Evolutionary conservation across 1,140 invertebrate genomes (phyloP), one percentile per base, ranked within the genome.

Genomic region (Dryas iulia): DNA sequence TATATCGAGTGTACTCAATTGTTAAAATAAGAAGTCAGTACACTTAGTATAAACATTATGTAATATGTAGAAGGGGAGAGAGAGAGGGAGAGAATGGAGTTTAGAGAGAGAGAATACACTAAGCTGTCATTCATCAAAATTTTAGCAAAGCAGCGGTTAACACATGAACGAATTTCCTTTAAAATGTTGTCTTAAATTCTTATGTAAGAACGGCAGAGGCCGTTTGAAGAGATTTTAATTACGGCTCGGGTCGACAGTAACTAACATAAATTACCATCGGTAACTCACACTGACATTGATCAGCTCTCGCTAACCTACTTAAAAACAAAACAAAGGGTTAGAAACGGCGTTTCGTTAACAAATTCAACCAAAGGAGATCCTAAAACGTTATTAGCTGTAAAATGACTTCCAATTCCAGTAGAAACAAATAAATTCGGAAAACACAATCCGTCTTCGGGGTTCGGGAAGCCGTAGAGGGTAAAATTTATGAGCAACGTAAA

Each of bases 401-500:
- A 67, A 64, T 67, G 64, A 67, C 53, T 56, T 63, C 26, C 28
- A 53, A 35, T 59, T 67, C 18, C 10, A 54, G 54, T 11, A 47
- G 31, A 61, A 67, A 54, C 35, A 53, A 53, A 67, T 66, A 66
- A 63, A 66, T 71, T 28, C 53, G 14, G 28, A n/a, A 26, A 71
- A 71, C 60, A 63, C 70, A 61, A 66, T 73, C 35, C 66, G 62
- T 69, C 39, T 72, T 47, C 52, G 57, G 57, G 63, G 57, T 63
- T 23, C 57, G 39, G 33, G 57, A 65, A 53, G 47, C 59, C 65
- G 21, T 26, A 30, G 69, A 52, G 64, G 30, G 70, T 71, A 73
- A 78, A 79, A 78, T 75, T 66, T 79, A 79, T 77, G 72, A 76
- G 71, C 71, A 73, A 71, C 73, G 73, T 76, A 79, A 83, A 78